Evolutionary conservation across 2,888 invertebrate genomes (phyloP).

Genomic region (Prosapia bicincta): DNA sequence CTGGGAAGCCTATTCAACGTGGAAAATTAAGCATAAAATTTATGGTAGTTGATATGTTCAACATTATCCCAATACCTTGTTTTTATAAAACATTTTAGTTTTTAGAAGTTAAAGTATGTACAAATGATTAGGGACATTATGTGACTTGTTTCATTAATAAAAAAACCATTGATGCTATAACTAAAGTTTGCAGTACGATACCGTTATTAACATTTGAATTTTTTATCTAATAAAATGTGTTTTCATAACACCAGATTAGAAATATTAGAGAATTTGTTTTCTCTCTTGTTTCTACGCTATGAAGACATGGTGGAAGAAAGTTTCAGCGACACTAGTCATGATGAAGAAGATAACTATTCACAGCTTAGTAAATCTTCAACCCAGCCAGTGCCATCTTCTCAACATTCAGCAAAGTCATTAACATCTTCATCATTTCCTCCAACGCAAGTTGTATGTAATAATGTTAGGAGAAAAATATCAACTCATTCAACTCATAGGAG

Average conservation of each 20-base stretch:
- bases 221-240: neutral
- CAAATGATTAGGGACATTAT: no score
- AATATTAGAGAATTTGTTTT: constrained; percentile 68
- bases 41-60: no score
- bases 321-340: constrained; percentile 10
- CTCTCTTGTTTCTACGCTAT: constrained; percentile 62
- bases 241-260: constrained; percentile 45
- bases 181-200: neutral
- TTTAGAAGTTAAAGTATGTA: no score
- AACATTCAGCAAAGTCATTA: neutral
- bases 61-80: no score
- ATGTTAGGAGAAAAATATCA: neutral
- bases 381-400: neutral
- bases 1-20: no score
- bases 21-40: no score
- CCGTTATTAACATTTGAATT: neutral
- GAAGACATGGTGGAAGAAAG: constrained; percentile 47
- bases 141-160: no score
- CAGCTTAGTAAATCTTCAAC: neutral
- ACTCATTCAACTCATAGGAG: neutral
- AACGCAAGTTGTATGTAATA: neutral
- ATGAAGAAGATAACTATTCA: constrained; percentile 13
- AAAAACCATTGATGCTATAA: no score
- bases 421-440: neutral
- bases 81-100: no score